Evolutionary conservation across 2,888 invertebrate species (phyloP), one percentile per base, ranked within the genome.

Genomic region (Diarsia dahlii): DNA sequence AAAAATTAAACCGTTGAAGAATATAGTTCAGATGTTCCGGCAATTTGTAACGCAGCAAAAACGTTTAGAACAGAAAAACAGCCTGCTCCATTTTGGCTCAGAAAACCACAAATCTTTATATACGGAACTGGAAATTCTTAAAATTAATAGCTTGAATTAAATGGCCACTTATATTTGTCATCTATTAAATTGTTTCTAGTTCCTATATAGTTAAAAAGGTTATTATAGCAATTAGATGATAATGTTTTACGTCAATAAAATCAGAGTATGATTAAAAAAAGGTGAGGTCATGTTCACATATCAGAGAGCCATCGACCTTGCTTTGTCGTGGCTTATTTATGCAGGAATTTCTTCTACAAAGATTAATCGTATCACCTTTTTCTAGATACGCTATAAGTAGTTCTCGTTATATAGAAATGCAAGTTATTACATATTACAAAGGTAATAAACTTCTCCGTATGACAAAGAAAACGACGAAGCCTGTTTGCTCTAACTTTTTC

Each of bases 331-430:
- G 28, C 72, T 87, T 84, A 87, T 86, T 85, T 83, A 87, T 88
- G 83, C 88, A 87, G 81, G 86, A 87, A 88, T 88, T 89, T 83
- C 82, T 87, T 84, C 60, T 62, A 85, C 82, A 88, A 87, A 86
- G 81, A 72, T 79, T 69, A 63, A 58, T 71, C 84, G 68, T 76
- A 75, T 85, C 83, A 80, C 67, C 73, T 77, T n/a, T 56, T 66
- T 71, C 71, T 71, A 74, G n/a, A 68, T 68, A 65, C 28, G 58
- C 45, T 9, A 15, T 28, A 58, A 2, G 8, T 15, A 9, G 1
- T 58, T 39, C 23, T 1, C 18, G n/a, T n/a, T n/a, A n/a, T 3
- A 80, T 45, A 46, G 15, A 46, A 34, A 81, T 63, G 12, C 28
- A 28, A 56, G 45, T 13, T 48, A 63, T 52, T 46, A 62, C 54